Evolutionary conservation across 2,113 vertebrate species (phyloP).

Genomic region (Platysternon megacephalum): DNA sequence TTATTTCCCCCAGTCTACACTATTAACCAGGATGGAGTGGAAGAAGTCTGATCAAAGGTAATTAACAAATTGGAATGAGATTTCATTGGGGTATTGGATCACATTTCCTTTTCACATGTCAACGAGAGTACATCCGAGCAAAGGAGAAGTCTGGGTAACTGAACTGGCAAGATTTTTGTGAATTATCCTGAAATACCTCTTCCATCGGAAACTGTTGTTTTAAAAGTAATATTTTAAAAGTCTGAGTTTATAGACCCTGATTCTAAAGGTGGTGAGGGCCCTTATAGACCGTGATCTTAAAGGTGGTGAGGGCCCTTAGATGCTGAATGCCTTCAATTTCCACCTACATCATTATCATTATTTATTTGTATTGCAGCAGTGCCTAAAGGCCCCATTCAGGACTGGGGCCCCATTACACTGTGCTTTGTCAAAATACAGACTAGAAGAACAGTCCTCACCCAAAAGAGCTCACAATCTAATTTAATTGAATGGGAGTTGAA

Average conservation of each 20-base stretch:
- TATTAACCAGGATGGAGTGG: constrained; percentile 37
- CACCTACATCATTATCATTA: constrained; percentile 45
- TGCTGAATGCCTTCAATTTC: constrained; percentile 10
- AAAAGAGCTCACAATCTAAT: background rate
- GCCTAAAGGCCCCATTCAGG: constrained; percentile 16
- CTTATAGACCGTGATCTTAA: constrained; percentile 53
- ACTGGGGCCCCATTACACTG: background rate
- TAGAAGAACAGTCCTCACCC: background rate
- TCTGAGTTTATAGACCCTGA: constrained; percentile 52
- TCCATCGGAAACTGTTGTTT: constrained; percentile 53
- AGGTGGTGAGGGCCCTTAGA: constrained; percentile 42
- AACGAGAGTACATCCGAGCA: constrained; percentile 30
- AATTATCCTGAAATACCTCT: constrained; percentile 24
- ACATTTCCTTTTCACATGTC: constrained; percentile 60
- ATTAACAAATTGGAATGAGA: constrained; percentile 56
- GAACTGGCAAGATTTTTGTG: background rate
- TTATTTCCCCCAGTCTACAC: constrained; percentile 42
- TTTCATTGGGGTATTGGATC: constrained; percentile 48
- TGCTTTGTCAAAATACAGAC: background rate
- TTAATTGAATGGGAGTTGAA: constrained; percentile 4
- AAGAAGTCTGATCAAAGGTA: constrained; percentile 56
- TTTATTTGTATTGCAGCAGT: constrained; percentile 54
- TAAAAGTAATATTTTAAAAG: constrained; percentile 52
- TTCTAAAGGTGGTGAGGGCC: constrained; percentile 43
- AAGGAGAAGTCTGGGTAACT: constrained; percentile 52